Conservation (phyloP, 2,113 vertebrate genomes). For the Psilopsiagon aurifrons region DNA sequence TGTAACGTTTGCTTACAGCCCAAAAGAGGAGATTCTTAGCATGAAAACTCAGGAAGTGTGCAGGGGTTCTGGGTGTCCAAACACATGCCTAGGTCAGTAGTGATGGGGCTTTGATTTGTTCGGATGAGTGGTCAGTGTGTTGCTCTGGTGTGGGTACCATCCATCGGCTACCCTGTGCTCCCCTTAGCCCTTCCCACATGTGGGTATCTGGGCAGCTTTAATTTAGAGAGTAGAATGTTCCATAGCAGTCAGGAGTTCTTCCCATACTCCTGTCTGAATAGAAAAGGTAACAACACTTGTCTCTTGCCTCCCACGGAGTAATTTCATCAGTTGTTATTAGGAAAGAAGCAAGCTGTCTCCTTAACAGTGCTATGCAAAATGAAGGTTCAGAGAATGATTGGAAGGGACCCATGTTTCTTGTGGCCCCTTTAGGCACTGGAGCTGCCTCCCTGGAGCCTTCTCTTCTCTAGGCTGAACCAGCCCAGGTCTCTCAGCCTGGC, state of each 20-base stretch:
- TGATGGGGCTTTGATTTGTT: fast-evolving
- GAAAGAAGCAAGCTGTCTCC: not conserved
- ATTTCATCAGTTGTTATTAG: fast-evolving
- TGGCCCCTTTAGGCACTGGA: not conserved
- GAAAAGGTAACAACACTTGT: fast-evolving
- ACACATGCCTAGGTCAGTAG: not conserved
- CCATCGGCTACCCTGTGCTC: not conserved
- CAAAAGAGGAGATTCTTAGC: not conserved
- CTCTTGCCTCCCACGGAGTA: fast-evolving
- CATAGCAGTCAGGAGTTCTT: fast-evolving
- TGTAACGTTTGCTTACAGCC: constrained; percentile 38
- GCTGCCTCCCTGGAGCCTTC: not conserved
- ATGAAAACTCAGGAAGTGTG: not conserved
- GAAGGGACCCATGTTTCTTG: not conserved
- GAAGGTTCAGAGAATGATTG: not conserved
- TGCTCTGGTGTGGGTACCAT: fast-evolving
- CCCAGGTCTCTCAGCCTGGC: not conserved
- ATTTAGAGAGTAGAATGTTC: fast-evolving
- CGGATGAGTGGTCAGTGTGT: fast-evolving
- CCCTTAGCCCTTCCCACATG: fast-evolving
- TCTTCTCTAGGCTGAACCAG: not conserved
- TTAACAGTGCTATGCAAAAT: not conserved
- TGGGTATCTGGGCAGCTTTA: fast-evolving
- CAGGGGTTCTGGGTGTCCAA: not conserved
- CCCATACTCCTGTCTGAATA: fast-evolving